phyloP scores from a whole-genome alignment of 2,113 vertebrate genomes.

The Ancistrus triradiatus region DNA sequence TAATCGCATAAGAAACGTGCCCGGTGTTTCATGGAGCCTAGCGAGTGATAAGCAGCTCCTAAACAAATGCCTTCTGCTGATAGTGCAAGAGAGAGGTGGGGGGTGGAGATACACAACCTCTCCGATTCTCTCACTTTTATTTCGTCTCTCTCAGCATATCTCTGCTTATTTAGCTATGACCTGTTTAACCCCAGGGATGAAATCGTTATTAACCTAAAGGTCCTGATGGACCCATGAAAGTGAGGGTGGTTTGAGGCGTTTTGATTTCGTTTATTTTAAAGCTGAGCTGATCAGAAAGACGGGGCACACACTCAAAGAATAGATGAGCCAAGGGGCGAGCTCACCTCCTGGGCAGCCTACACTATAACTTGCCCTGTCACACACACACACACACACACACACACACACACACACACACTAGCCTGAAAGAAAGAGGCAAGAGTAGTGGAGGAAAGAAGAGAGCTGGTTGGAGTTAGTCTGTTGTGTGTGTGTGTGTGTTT shows the following conservation, averaged over 20 bases:
- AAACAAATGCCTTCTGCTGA: constrained; percentile 10
- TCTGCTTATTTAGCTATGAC: too few relatives aligned
- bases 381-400: constrained; percentile 14
- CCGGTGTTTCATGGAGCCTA: neutral
- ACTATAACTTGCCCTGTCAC: constrained; percentile 20
- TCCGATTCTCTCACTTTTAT: neutral
- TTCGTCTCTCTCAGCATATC: neutral
- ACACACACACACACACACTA: constrained; percentile 14
- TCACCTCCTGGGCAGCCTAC: constrained; percentile 20
- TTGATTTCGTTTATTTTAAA: constrained; percentile 11
- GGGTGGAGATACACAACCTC: neutral
- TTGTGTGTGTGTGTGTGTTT: neutral
- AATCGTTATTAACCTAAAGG: constrained; percentile 1
- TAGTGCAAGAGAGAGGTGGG: constrained; percentile 8
- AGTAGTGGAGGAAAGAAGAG: too few relatives aligned
- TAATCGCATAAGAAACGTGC: constrained; percentile 2
- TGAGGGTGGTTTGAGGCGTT: neutral
- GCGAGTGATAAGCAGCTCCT: constrained; percentile 21
- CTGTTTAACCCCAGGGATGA: neutral
- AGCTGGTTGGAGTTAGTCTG: too few relatives aligned
- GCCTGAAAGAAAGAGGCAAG: too few relatives aligned
- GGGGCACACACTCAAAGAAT: neutral
- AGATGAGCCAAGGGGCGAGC: neutral
- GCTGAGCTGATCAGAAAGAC: neutral
- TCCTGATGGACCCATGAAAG: neutral